phyloP scores from a whole-genome alignment of 37 sponge, comb jelly and placozoan genomes.

The Spongilla lacustris region DNA sequence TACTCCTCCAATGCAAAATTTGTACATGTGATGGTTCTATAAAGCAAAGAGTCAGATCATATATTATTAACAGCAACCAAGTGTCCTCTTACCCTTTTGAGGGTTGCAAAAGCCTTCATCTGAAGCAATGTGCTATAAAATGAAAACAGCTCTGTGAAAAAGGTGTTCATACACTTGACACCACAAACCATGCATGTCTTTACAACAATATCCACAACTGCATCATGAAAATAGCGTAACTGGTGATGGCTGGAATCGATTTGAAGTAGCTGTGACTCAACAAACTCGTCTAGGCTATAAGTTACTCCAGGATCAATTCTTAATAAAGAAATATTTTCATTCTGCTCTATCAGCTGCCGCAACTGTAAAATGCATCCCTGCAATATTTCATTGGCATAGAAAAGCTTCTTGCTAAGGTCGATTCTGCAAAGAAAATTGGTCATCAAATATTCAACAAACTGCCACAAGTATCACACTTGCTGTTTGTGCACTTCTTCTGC shows the following conservation, averaged over 20 bases:
- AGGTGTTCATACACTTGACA: not conserved
- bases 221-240: not conserved
- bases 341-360: not conserved
- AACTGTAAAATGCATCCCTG: not conserved
- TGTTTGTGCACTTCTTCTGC: not conserved
- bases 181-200: not conserved
- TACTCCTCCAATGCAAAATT: conserved; percentile 28
- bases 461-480: not conserved
- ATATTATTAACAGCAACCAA: not conserved
- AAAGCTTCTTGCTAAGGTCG: not conserved
- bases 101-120: not conserved
- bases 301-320: not conserved
- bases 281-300: not conserved
- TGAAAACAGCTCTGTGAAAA: not conserved
- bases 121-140: not conserved
- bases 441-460: not conserved
- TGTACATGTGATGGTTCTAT: conserved; percentile 13
- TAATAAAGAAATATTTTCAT: not conserved
- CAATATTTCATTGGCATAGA: not conserved
- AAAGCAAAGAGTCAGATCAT: not conserved
- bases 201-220: not conserved
- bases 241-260: not conserved
- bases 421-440: not conserved
- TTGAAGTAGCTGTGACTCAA: not conserved
- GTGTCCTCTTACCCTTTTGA: not conserved